Evolutionary conservation across 2,113 vertebrate species (phyloP), one percentile per base, ranked within the genome.

Genomic region (Cnemophilus loriae): DNA sequence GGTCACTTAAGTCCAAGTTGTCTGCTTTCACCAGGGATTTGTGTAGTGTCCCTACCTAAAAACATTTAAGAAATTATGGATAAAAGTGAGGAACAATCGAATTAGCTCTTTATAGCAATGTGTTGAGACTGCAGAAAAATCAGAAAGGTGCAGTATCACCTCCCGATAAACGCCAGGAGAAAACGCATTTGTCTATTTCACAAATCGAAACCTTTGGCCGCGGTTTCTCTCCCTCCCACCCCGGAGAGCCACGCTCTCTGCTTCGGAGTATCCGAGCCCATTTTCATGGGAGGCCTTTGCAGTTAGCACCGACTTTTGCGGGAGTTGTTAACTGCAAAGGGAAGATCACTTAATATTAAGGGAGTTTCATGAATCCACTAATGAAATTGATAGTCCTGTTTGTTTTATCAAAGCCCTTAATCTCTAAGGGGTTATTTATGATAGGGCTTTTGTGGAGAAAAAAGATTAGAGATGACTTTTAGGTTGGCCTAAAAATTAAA

Each of bases 11-110:
- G 24, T 99, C 99, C 95, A 98, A 97, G 60, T 97, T 98, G 97
- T 99, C 99, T 32, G 99, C 99, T 97, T 99, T 99, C 83, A 99
- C 98, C 90, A 99, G 95, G 94, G 98, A 98, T 96, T 98, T 98
- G 87, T 99, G 99, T 84, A 99, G 97, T 9, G 99, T 98, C 63
- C 99, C 99, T 89, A 99, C 99, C 99, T 99, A 98, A 92, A 97
- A 96, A 90, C 60, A 49, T 71, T 50, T 7, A 50, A 89, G 53
- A 74, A 91, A 67, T 8, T 7, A 50, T 0, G 56, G 88, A 23
- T 39, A 74, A 19, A 67, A 95, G 85, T 90, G 60, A 96, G 82
- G 14, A 78, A n/a, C 60, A 20, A 50, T 20, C 5, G 10, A 88
- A 87, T 11, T 11, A 26, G n/a, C 35, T 22, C 56, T 59, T 84